These are phyloP conservation scores for Caenorhabditis sp. DNA, from an alignment of 2,888 invertebrate species.

Conservation along the genomic window DNA sequence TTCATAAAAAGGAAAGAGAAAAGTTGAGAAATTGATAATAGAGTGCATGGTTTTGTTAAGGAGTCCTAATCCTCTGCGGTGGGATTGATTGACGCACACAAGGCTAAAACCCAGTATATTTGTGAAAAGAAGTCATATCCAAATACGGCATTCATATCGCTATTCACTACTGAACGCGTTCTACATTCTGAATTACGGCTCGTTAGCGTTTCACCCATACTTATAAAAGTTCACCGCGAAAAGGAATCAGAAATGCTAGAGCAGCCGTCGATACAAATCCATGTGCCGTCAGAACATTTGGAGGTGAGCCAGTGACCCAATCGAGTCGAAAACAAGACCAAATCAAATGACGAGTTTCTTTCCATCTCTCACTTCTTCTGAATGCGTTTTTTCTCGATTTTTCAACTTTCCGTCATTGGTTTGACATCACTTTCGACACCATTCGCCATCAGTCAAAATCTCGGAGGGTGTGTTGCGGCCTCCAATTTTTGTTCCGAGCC, in stretches of 20 bases:
- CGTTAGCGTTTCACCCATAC: neutral
- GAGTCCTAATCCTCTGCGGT: constrained; percentile 28
- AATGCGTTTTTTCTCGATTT: neutral
- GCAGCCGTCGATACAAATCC: constrained; percentile 27
- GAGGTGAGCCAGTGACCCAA: constrained; percentile 25
- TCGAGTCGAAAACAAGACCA: neutral
- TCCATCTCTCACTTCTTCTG: too few relatives aligned
- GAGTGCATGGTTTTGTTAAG: constrained; percentile 19
- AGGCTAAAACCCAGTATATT: too few relatives aligned
- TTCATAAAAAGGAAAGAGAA: neutral
- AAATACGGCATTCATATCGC: neutral
- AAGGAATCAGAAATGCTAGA: constrained; percentile 8
- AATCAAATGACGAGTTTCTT: constrained; percentile 1
- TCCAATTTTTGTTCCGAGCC: constrained; percentile 3
- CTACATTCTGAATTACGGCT: neutral
- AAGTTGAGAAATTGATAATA: neutral
- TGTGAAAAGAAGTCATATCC: constrained; percentile 4
- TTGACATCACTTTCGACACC: neutral
- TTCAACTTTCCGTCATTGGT: neutral
- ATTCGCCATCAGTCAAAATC: constrained; percentile 16
- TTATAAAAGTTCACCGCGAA: neutral
- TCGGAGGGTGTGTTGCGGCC: neutral
- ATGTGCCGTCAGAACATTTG: constrained; percentile 28
- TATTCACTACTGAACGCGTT: neutral
- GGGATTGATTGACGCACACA: constrained; percentile 33